These are phyloP conservation scores for Deroptyus accipitrinus DNA, from an alignment of 2,113 vertebrate genomes.

Conservation along the genomic window DNA sequence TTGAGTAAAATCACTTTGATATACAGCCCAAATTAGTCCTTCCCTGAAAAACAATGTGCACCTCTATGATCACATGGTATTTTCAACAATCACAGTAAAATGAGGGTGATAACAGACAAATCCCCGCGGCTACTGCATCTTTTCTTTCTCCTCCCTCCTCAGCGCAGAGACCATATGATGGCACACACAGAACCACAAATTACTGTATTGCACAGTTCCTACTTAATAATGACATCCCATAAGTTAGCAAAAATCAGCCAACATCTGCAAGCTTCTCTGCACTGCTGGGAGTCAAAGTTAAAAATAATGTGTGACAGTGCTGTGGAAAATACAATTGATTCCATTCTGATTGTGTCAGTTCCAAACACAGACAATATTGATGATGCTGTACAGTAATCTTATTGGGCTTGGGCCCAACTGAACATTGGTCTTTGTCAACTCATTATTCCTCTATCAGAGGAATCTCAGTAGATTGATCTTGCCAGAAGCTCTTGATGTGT, in stretches of 20 bases:
- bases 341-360: constrained; percentile 80
- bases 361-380: constrained; percentile 82
- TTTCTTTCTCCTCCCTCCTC: constrained; percentile 51
- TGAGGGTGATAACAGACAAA: constrained; percentile 53
- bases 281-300: constrained; percentile 75
- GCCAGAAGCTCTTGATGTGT: constrained; percentile 78
- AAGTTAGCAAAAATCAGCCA: constrained; percentile 78
- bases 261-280: constrained; percentile 75
- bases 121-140: constrained; percentile 34
- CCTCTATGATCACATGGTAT: constrained; percentile 34
- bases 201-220: constrained; percentile 61
- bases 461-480: constrained; percentile 81
- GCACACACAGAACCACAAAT: constrained; percentile 72
- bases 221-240: constrained; percentile 77
- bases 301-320: constrained; percentile 81
- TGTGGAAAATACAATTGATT: constrained; percentile 80
- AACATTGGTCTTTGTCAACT: constrained; percentile 82
- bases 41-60: constrained; percentile 36
- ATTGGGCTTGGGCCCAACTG: constrained; percentile 79
- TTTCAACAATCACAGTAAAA: constrained; percentile 62
- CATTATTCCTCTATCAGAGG: constrained; percentile 83
- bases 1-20: constrained; percentile 49
- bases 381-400: constrained; percentile 79
- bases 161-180: constrained; percentile 41
- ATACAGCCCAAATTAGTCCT: constrained; percentile 54